These are phyloP conservation scores for Xestia c-nigrum DNA, from an alignment of 2,888 invertebrate genomes.

Conservation along the genomic window DNA sequence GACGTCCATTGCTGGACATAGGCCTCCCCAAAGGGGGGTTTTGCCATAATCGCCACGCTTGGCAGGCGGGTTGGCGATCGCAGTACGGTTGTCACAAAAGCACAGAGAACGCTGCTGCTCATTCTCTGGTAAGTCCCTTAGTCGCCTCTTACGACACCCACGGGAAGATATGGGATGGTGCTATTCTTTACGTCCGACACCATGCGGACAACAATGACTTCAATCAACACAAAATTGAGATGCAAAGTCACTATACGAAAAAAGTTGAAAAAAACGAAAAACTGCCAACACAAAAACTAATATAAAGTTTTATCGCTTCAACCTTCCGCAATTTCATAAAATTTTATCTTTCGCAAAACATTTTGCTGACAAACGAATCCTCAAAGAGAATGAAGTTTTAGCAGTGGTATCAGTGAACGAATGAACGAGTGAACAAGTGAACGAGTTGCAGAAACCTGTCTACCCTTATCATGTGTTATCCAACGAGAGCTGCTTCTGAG, in stretches of 20 bases:
- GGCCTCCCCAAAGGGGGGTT: too few relatives aligned
- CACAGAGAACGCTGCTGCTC: too few relatives aligned
- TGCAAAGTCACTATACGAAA: neutral
- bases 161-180: too few relatives aligned
- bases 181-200: too few relatives aligned
- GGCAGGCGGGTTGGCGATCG: too few relatives aligned
- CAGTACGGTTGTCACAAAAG: too few relatives aligned
- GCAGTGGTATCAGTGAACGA: neutral
- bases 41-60: too few relatives aligned
- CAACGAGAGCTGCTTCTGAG: constrained; percentile 66
- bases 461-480: constrained; percentile 64
- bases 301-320: constrained; percentile 23
- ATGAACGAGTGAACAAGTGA: constrained; percentile 2
- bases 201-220: too few relatives aligned
- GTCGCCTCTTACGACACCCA: too few relatives aligned
- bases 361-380: constrained; percentile 44
- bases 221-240: constrained; percentile 16
- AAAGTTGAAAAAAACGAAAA: constrained; percentile 4
- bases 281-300: constrained; percentile 6
- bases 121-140: too few relatives aligned
- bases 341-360: constrained; percentile 27
- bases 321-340: constrained; percentile 29
- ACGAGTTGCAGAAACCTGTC: constrained; percentile 34
- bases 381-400: constrained; percentile 23
- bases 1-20: too few relatives aligned